These are phyloP conservation scores for Palythoa grandis DNA, from an alignment of 92 coral and sea anemone genomes.

Conservation along the genomic window DNA sequence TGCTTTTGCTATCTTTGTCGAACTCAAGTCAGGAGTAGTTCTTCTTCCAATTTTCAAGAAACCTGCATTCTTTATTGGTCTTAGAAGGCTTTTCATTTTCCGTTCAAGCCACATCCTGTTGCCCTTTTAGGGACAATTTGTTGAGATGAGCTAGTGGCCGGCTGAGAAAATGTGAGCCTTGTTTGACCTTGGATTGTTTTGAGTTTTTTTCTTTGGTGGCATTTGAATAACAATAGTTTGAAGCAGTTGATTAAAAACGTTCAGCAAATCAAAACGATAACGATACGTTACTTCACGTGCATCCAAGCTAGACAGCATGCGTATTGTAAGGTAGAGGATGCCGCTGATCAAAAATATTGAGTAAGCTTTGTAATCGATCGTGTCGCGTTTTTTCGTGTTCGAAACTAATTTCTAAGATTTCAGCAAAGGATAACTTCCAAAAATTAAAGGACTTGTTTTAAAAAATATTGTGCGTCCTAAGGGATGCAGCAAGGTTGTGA, in stretches of 20 bases:
- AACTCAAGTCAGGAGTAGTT: conserved; percentile 10
- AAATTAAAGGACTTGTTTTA: too few relatives aligned
- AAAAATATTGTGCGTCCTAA: too few relatives aligned
- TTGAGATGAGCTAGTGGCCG: not conserved
- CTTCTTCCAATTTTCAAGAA: too few relatives aligned
- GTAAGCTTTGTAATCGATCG: too few relatives aligned
- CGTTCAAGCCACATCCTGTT: not conserved
- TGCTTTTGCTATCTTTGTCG: conserved; percentile 29
- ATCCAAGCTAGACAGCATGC: too few relatives aligned
- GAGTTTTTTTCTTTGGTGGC: not conserved
- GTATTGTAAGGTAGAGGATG: too few relatives aligned
- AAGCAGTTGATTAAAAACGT: not conserved
- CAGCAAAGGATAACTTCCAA: too few relatives aligned
- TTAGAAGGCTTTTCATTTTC: not conserved
- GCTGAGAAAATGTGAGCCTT: not conserved
- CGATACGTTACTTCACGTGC: not conserved
- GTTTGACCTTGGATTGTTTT: not conserved
- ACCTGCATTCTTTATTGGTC: not conserved
- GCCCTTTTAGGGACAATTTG: not conserved
- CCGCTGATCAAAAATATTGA: too few relatives aligned
- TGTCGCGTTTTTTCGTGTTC: too few relatives aligned
- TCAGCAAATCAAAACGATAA: not conserved
- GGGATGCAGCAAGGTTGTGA: too few relatives aligned
- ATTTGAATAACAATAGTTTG: not conserved
- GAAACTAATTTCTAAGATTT: too few relatives aligned